Conservation (phyloP, 2,113 vertebrate genomes). For the Gymnobelideus leadbeateri region DNA sequence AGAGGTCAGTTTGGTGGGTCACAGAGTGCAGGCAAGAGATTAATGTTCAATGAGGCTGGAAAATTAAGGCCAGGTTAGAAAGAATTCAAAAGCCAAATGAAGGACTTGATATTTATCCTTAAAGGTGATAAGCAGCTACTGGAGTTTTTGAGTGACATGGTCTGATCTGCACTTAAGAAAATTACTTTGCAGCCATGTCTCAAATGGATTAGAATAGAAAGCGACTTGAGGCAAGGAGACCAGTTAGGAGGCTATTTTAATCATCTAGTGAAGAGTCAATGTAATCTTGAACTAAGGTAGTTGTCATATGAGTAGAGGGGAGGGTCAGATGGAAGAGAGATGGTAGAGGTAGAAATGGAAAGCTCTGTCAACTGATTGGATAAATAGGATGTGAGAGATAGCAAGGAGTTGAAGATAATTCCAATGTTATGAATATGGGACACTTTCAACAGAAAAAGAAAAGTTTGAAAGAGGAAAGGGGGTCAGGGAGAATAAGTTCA, state of each 20-base stretch:
- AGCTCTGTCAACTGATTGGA: not conserved
- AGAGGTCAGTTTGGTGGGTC: not conserved
- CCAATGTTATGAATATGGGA: not conserved
- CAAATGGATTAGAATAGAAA: not conserved
- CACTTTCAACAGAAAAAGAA: not conserved
- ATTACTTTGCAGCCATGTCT: not conserved
- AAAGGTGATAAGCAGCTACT: not conserved
- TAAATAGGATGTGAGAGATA: not conserved
- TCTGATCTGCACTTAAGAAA: not conserved
- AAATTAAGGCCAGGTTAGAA: not conserved
- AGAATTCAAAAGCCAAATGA: not conserved
- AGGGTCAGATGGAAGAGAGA: not conserved
- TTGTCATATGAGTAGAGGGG: not conserved
- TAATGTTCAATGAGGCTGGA: not conserved
- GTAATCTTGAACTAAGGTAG: not conserved
- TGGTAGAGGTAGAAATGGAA: not conserved
- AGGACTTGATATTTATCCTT: not conserved
- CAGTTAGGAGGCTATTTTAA: not conserved
- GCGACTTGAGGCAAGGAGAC: not conserved
- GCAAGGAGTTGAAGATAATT: not conserved
- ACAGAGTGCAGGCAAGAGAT: not conserved
- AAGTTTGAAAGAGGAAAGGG: not conserved
- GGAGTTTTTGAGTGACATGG: not conserved
- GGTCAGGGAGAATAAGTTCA: not conserved
- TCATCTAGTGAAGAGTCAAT: not conserved